Evolutionary conservation across 2,113 vertebrate genomes (phyloP).

Genomic region (Cygnus atratus): DNA sequence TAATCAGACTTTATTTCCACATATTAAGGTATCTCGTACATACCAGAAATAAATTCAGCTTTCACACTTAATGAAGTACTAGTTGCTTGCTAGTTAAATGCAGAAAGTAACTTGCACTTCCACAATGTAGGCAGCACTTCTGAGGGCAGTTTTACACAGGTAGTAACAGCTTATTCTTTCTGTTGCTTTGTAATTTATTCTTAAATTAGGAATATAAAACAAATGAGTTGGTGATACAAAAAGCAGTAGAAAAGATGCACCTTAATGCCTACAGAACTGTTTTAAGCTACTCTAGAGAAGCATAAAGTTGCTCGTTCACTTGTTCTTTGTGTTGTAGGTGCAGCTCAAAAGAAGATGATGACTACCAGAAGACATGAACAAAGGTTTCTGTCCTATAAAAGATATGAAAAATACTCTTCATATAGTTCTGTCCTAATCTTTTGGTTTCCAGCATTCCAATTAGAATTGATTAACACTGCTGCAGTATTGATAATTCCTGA

Average conservation of each 20-base stretch:
- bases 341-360: slow-evolving; percentile 87
- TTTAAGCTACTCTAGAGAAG: slow-evolving; percentile 70
- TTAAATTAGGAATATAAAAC: slow-evolving; percentile 47
- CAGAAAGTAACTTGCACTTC: slow-evolving; percentile 43
- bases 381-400: slow-evolving; percentile 90
- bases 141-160: slow-evolving; percentile 40
- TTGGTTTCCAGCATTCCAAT: slow-evolving; percentile 73
- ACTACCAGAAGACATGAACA: slow-evolving; percentile 83
- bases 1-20: slow-evolving; percentile 22
- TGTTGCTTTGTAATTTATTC: slow-evolving; percentile 66
- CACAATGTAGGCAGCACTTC: slow-evolving; percentile 27
- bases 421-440: slow-evolving; percentile 73
- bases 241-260: slow-evolving; percentile 75
- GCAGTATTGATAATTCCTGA: slow-evolving; percentile 40
- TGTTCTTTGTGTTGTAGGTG: slow-evolving; percentile 95
- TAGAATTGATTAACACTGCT: slow-evolving; percentile 55
- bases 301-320: slow-evolving; percentile 89
- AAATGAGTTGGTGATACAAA: slow-evolving; percentile 64
- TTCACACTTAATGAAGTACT: not conserved
- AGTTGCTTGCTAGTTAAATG: slow-evolving; percentile 30
- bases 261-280: slow-evolving; percentile 78
- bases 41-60: slow-evolving; percentile 43
- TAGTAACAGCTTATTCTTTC: slow-evolving; percentile 46
- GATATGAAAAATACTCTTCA: slow-evolving; percentile 66
- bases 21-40: slow-evolving; percentile 48